phyloP scores from a whole-genome alignment of 2,113 vertebrate genomes.

The Dipodomys stephensi region DNA sequence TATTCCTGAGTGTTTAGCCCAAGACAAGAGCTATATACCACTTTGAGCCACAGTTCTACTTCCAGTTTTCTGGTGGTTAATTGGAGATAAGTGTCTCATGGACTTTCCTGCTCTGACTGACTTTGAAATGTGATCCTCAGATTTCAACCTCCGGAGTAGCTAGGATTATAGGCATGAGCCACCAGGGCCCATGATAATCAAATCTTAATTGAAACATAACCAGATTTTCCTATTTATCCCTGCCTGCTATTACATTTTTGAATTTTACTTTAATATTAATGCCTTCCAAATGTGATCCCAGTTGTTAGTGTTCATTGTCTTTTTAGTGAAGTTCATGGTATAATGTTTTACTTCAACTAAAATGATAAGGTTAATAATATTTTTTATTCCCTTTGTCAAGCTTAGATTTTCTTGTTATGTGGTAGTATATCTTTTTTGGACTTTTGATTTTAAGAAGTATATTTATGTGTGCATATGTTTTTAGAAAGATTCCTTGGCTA shows the following conservation, averaged over 20 bases:
- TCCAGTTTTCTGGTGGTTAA: no score
- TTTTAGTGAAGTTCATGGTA: neutral
- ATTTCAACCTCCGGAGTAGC: no score
- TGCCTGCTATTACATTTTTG: neutral
- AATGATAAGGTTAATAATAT: neutral
- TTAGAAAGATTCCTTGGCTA: neutral
- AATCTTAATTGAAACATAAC: neutral
- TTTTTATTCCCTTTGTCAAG: neutral
- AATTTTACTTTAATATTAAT: neutral
- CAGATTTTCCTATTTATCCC: neutral
- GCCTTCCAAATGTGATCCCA: neutral
- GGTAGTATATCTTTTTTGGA: neutral
- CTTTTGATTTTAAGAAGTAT: neutral
- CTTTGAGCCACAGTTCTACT: no score
- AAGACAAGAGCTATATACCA: no score
- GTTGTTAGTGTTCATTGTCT: neutral
- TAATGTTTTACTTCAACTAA: neutral
- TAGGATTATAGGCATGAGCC: no score
- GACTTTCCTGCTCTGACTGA: no score
- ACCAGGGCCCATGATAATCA: neutral
- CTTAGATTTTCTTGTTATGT: neutral
- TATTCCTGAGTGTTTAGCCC: no score
- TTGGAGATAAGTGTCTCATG: no score
- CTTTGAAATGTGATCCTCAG: no score
- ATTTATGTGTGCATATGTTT: neutral